Evolutionary conservation across 2,888 invertebrate species (phyloP).

Genomic region (Caenorhabditis japonica): DNA sequence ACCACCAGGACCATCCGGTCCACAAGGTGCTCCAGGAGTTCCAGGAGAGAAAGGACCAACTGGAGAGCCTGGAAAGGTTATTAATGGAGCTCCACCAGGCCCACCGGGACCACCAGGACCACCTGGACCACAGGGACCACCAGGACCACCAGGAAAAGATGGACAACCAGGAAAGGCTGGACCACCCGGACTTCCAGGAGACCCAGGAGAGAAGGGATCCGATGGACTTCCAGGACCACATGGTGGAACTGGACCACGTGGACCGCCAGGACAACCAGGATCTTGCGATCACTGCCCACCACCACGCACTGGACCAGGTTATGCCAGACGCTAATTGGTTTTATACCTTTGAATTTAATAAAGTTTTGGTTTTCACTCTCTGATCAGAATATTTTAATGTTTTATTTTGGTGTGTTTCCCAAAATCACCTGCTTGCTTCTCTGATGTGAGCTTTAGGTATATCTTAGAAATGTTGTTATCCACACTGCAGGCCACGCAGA

Average conservation of each 20-base stretch:
- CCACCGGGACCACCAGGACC: constrained; percentile 74
- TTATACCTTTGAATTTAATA: background rate
- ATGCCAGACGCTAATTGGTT: constrained; percentile 52
- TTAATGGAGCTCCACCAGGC: constrained; percentile 71
- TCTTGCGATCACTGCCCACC: constrained; percentile 77
- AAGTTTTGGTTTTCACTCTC: constrained; percentile 5
- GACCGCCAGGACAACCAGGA: constrained; percentile 68
- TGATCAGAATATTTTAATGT: too few relatives aligned
- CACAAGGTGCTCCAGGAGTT: constrained; percentile 73
- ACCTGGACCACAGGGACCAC: constrained; percentile 72
- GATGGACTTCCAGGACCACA: constrained; percentile 79
- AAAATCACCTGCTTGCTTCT: too few relatives aligned
- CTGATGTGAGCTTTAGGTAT: too few relatives aligned
- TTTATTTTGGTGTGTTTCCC: too few relatives aligned
- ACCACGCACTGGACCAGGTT: constrained; percentile 74
- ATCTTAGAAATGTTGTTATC: too few relatives aligned
- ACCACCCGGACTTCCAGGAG: constrained; percentile 71
- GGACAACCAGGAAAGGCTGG: constrained; percentile 67
- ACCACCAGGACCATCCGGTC: constrained; percentile 76
- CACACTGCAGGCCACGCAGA: too few relatives aligned
- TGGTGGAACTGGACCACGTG: constrained; percentile 65
- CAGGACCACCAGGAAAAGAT: constrained; percentile 72
- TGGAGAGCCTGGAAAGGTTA: constrained; percentile 76
- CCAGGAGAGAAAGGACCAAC: constrained; percentile 74
- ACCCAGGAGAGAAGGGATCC: constrained; percentile 74